phyloP scores from a whole-genome alignment of 2,113 vertebrate genomes.

The Myotis davidii region DNA sequence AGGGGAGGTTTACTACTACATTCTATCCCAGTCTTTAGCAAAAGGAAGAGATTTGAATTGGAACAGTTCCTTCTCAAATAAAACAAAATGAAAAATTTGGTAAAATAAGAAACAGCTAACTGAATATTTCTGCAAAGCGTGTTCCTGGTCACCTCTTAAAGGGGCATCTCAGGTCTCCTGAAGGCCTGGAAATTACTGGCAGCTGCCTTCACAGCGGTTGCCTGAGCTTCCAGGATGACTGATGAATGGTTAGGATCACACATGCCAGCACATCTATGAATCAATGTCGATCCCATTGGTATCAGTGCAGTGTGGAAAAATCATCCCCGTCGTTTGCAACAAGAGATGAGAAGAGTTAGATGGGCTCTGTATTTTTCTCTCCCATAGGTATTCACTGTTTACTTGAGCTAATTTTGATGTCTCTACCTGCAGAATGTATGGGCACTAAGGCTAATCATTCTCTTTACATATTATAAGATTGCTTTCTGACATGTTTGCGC shows the following conservation, averaged over 20 bases:
- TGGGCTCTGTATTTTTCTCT: conserved; percentile 2
- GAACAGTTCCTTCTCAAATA: not conserved
- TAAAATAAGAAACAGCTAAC: not conserved
- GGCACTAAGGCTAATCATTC: not conserved
- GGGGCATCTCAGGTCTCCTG: not conserved
- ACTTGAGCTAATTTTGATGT: conserved; percentile 5
- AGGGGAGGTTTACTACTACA: not conserved
- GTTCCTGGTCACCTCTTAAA: not conserved
- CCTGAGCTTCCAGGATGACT: conserved; percentile 31
- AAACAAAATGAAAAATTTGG: not conserved
- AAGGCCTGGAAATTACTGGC: conserved; percentile 12
- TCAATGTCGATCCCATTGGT: conserved; percentile 5
- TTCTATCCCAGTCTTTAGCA: not conserved
- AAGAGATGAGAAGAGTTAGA: conserved; percentile 16
- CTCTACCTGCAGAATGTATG: not conserved
- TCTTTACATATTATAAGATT: not conserved
- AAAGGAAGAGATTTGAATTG: not conserved
- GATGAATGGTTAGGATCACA: not conserved
- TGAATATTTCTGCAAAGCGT: not conserved
- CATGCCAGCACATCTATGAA: not conserved
- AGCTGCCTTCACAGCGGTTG: not conserved
- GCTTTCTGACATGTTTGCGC: not conserved
- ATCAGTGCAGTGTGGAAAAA: conserved; percentile 20
- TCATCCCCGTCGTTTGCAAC: conserved; percentile 37
- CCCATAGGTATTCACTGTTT: not conserved